A percentile compares a stretch with the other conserved stretches of the same genome.
Evolutionary conservation across 1,140 invertebrate genomes (phyloP).

Genomic region (Muscidifurax raptorellus): DNA sequence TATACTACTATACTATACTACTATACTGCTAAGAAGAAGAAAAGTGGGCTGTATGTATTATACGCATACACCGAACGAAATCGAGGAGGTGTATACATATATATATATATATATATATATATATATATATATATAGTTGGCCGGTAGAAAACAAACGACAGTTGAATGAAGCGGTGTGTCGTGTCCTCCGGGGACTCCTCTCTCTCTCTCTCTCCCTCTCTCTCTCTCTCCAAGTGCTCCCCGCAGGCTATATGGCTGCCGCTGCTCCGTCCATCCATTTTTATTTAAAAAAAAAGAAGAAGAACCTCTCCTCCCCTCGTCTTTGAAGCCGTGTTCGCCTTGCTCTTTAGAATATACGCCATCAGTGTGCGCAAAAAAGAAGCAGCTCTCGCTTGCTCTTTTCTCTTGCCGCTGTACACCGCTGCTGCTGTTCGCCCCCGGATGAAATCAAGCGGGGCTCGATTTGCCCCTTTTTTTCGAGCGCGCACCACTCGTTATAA

Average conservation of each 20-base stretch:
- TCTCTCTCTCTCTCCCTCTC: conserved; percentile 14
- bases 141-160: conserved; percentile 62
- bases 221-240: conserved; percentile 48
- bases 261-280: neutral
- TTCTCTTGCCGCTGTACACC: conserved; percentile 49
- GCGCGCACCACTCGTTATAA: conserved; percentile 54
- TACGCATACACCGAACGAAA: conserved; percentile 47
- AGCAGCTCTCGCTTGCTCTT: conserved; percentile 55
- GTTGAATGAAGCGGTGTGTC: conserved; percentile 58
- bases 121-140: no score
- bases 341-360: conserved; percentile 2
- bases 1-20: no score
- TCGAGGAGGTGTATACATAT: conserved; percentile 25
- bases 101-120: no score
- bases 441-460: conserved; percentile 59
- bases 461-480: neutral
- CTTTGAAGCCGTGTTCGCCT: neutral
- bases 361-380: neutral
- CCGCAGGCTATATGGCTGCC: conserved; percentile 38
- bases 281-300: conserved; percentile 7
- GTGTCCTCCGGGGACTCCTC: conserved; percentile 38
- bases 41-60: conserved; percentile 28
- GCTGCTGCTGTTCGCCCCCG: conserved; percentile 29
- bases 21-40: neutral
- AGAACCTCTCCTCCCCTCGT: neutral